A percentile compares a stretch with the other conserved stretches of the same genome.
These are phyloP conservation scores for Stigmatopora argus DNA, from an alignment of 2,113 vertebrate species.

Conservation along the genomic window DNA sequence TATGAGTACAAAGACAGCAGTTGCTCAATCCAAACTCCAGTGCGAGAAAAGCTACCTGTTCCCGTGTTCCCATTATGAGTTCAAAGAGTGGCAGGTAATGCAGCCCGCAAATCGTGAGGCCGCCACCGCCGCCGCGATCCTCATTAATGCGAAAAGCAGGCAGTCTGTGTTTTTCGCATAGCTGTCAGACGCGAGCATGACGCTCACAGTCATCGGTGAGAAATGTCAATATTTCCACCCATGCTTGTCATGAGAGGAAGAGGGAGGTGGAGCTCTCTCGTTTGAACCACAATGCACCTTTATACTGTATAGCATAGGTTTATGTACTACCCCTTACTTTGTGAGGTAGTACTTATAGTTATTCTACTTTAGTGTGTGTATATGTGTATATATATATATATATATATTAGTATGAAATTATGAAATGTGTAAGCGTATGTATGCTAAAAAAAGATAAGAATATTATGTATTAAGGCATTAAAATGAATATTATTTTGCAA, in stretches of 20 bases:
- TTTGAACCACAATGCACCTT: conserved; percentile 34
- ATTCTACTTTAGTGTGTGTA: too few species aligned
- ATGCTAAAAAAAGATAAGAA: too few species aligned
- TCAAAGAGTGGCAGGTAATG: conserved; percentile 54
- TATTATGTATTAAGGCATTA: too few species aligned
- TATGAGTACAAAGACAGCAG: conserved; percentile 27
- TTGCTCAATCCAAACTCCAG: conserved; percentile 44
- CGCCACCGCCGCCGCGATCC: conserved; percentile 31
- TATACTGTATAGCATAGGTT: not conserved
- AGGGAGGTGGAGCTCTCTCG: conserved; percentile 21
- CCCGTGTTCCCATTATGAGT: conserved; percentile 52
- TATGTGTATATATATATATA: too few species aligned
- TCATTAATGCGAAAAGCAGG: conserved; percentile 60
- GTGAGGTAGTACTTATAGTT: not conserved
- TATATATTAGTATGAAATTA: too few species aligned
- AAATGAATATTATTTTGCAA: too few species aligned
- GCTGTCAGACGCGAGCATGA: conserved; percentile 38
- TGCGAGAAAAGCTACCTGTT: conserved; percentile 42
- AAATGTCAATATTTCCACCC: conserved; percentile 56
- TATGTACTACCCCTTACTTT: not conserved
- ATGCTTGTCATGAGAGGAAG: conserved; percentile 18
- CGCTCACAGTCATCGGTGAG: conserved; percentile 33
- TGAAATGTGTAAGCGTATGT: too few species aligned
- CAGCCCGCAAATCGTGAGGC: conserved; percentile 27
- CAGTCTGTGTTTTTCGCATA: conserved; percentile 50